These are phyloP conservation scores for Oxyruncus cristatus DNA, from an alignment of 2,113 vertebrate species.

Conservation along the genomic window DNA sequence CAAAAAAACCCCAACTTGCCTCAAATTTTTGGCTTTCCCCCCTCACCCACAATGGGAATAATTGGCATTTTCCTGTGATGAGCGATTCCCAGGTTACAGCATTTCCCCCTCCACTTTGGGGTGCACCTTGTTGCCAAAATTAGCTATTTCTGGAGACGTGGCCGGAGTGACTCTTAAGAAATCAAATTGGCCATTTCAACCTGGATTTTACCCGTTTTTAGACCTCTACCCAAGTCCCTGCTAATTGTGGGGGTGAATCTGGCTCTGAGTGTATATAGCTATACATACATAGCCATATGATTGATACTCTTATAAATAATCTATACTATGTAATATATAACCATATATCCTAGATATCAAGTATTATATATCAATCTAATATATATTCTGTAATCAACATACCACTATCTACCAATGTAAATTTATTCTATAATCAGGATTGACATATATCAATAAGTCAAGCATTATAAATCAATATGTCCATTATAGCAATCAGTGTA, in stretches of 20 bases:
- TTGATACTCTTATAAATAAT: not conserved
- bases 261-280: not conserved
- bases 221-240: not conserved
- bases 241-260: not conserved
- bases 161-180: too few species aligned
- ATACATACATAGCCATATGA: not conserved
- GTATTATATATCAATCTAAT: not conserved
- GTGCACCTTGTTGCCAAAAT: not conserved
- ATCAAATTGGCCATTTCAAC: accelerated
- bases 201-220: accelerated
- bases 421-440: not conserved
- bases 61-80: accelerated
- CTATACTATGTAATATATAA: not conserved
- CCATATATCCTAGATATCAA: not conserved
- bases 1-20: accelerated
- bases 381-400: not conserved
- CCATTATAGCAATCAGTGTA: not conserved
- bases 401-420: not conserved
- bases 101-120: not conserved
- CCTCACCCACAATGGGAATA: accelerated
- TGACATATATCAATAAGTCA: not conserved
- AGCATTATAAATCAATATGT: not conserved
- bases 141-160: accelerated
- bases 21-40: not conserved
- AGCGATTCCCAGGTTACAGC: not conserved